These are phyloP conservation scores for Doryteuthis pealeii DNA, from an alignment of 1,140 invertebrate species.

Conservation along the genomic window DNA sequence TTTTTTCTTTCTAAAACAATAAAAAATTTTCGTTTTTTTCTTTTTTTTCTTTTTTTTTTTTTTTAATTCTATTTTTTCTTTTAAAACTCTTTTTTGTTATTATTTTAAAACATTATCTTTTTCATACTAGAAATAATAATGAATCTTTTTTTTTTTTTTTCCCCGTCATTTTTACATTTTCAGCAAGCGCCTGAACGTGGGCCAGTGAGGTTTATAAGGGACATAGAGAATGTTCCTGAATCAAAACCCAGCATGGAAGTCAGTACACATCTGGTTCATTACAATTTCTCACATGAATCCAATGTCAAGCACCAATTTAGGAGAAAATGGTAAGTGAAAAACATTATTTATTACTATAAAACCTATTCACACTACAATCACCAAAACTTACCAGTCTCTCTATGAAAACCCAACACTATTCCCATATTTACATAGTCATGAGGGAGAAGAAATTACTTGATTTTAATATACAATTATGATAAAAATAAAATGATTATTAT, in stretches of 20 bases:
- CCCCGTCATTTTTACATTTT: slow-evolving; percentile 15
- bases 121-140: no score
- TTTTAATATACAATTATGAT: no score
- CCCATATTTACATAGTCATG: no score
- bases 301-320: slow-evolving; percentile 43
- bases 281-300: slow-evolving; percentile 42
- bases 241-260: slow-evolving; percentile 42
- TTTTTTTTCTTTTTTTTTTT: no score
- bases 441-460: neutral
- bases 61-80: no score
- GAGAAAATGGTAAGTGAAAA: slow-evolving; percentile 27
- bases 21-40: no score
- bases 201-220: slow-evolving; percentile 43
- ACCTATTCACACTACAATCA: no score
- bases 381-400: no score
- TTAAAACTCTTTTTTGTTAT: neutral
- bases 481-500: neutral
- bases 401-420: no score
- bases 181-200: slow-evolving; percentile 41
- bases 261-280: slow-evolving; percentile 45
- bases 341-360: neutral
- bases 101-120: no score
- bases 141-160: neutral
- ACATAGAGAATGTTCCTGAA: slow-evolving; percentile 29
- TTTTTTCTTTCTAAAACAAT: no score